Evolutionary conservation across 30 jellyfish, hydroid and myxozoan species (phyloP).

Genomic region (Hydra vulgaris): DNA sequence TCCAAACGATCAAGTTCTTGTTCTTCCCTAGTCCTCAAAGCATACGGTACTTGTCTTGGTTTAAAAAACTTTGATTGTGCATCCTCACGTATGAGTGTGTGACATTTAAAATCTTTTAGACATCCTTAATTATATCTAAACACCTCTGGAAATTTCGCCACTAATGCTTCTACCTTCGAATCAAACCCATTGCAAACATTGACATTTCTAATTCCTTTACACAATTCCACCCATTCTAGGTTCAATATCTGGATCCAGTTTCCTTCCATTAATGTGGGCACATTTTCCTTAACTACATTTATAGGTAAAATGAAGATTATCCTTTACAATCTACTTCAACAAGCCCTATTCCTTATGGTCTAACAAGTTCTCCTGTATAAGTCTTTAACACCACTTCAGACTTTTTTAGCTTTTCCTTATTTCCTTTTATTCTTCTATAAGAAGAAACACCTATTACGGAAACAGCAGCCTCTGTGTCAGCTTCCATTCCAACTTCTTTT

Average conservation of each 20-base stretch:
- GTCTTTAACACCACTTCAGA: conserved; percentile 7
- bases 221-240: too few relatives aligned
- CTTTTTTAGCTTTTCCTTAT: conserved; percentile 5
- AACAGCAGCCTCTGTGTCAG: conserved; percentile 22
- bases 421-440: neutral
- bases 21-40: conserved; percentile 23
- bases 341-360: neutral
- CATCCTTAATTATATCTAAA: conserved; percentile 5
- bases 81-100: conserved; percentile 4
- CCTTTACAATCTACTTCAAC: conserved; percentile 10
- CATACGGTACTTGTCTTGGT: too few relatives aligned
- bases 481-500: conserved; percentile 6
- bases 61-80: too few relatives aligned
- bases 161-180: conserved; percentile 1
- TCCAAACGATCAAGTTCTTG: conserved; percentile 14
- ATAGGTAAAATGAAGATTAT: neutral
- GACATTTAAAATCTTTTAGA: conserved; percentile 8
- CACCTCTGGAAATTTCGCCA: conserved; percentile 25
- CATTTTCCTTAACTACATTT: too few relatives aligned
- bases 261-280: too few relatives aligned
- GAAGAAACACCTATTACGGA: neutral
- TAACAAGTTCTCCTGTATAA: conserved; percentile 19
- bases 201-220: conserved; percentile 8
- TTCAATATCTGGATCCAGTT: too few relatives aligned
- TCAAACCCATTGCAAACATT: neutral